A percentile compares a stretch with the other conserved stretches of the same genome.
Evolutionary conservation across 1,140 invertebrate species (phyloP).

Genomic region (Drosophila sproati): DNA sequence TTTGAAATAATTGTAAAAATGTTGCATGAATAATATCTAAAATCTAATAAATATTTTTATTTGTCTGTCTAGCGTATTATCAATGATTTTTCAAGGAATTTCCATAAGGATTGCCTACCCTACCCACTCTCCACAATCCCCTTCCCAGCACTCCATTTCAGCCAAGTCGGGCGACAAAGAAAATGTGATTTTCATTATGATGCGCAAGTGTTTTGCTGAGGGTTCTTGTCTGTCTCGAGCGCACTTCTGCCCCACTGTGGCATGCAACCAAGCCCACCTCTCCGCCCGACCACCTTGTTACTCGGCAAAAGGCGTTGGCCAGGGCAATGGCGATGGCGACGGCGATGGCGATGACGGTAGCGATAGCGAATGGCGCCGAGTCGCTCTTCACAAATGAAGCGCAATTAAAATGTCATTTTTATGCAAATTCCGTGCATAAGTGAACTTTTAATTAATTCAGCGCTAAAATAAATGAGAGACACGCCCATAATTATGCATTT

Average conservation of each 20-base stretch:
- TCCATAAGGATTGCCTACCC: slow-evolving; percentile 22
- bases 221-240: slow-evolving; percentile 75
- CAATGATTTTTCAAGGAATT: slow-evolving; percentile 24
- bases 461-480: slow-evolving; percentile 77
- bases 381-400: slow-evolving; percentile 76
- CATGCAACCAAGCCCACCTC: no score
- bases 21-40: slow-evolving; percentile 11
- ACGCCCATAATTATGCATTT: slow-evolving; percentile 74
- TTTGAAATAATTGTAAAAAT: slow-evolving; percentile 7
- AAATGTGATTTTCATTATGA: slow-evolving; percentile 78
- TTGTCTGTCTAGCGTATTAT: slow-evolving; percentile 29
- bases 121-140: background rate
- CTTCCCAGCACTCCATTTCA: background rate
- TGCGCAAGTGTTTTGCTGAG: slow-evolving; percentile 72
- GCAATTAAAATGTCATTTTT: slow-evolving; percentile 83
- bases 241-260: slow-evolving; percentile 44
- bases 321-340: background rate
- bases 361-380: slow-evolving; percentile 8
- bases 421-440: slow-evolving; percentile 82
- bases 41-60: slow-evolving; percentile 60
- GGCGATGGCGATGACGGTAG: background rate
- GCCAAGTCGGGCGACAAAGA: slow-evolving; percentile 23
- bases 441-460: slow-evolving; percentile 83
- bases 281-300: background rate
- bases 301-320: slow-evolving; percentile 13